Evolutionary conservation across 2,888 invertebrate genomes (phyloP).

Genomic region (Rosalia funebris): DNA sequence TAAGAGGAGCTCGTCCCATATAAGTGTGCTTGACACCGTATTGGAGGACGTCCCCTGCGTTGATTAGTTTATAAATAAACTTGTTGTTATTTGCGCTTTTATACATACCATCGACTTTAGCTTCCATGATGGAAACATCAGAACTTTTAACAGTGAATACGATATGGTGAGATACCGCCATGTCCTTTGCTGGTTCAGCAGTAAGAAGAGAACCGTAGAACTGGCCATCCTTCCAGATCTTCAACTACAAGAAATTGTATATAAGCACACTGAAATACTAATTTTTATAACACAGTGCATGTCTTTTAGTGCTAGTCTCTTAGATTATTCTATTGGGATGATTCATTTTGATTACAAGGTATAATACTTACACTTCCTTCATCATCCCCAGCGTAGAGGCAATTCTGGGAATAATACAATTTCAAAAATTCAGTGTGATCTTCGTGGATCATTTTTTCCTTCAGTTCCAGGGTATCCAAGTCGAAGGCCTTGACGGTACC

Average conservation of each 20-base stretch:
- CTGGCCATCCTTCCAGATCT: conserved; percentile 67
- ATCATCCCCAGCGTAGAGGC: conserved; percentile 72
- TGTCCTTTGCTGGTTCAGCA: conserved; percentile 72
- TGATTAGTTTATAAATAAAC: neutral
- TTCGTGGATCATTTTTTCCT: conserved; percentile 53
- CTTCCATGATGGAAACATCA: conserved; percentile 71
- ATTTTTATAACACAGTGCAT: neutral
- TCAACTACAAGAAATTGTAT: conserved; percentile 65
- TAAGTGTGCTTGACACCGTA: conserved; percentile 64
- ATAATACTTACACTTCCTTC: conserved; percentile 69
- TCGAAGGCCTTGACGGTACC: conserved; percentile 71
- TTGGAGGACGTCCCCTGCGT: conserved; percentile 14
- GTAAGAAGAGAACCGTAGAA: conserved; percentile 62
- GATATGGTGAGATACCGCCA: conserved; percentile 66
- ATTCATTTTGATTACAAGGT: too few species aligned
- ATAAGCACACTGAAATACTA: too few species aligned
- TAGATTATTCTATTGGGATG: too few species aligned
- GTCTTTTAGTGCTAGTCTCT: too few species aligned
- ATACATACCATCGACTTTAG: conserved; percentile 64
- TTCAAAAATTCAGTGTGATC: conserved; percentile 64
- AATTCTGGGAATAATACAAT: conserved; percentile 58
- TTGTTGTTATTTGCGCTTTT: neutral
- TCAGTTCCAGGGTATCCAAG: conserved; percentile 60
- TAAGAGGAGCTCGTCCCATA: conserved; percentile 69
- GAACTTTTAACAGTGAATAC: conserved; percentile 72